Base-by-base conservation (phyloP, 2,888 invertebrate species). In the Troilus luridus region DNA sequence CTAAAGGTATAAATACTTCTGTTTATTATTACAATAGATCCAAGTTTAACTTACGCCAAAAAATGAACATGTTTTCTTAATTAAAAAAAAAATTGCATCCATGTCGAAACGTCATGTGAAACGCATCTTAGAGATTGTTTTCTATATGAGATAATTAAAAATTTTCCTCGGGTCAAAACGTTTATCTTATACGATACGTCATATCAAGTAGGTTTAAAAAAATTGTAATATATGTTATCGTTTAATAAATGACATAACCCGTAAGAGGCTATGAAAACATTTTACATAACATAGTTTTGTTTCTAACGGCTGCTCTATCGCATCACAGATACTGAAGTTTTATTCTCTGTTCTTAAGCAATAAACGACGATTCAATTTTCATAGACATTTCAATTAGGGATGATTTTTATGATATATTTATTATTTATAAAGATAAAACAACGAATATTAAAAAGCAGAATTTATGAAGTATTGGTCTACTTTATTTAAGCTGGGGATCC, bases 171-270 rank as follows among this genome's bases (percentile, higher is more conserved):
- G 85, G 85, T 56, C 85, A 54, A 54, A n/a, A 11, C 56, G 72
- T n/a, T 85, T 85, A 85, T 85, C 85, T 8, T 56, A 7, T 2
- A n/a, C 58, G 19, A 6, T 77, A 85, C 85, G 85, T 85, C 85
- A 85, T 58, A 56, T 85, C 56, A 58, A 85, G 72, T 19, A 5
- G 19, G 41, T 77, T 41, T 17, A 27, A 77, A 41, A 67, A 67
- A 24, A 67, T 2, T 24, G 24, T 24, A 67, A 27, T 85, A n/a
- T n/a, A 58, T 56, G 85, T 56, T 58, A 85, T 85, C 85, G 14
- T 85, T 85, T 56, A n/a, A 11, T 56, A 56, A 85, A 85, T 85
- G 85, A 85, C 56, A 58, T 85, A 85, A 85, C 85, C 8, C 12
- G 0, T 56, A 21, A 41, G 85, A 3, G 8, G 56, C 1, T 21